Evolutionary conservation across 2,113 vertebrate species (phyloP).

Genomic region (Embiotoca jacksoni): DNA sequence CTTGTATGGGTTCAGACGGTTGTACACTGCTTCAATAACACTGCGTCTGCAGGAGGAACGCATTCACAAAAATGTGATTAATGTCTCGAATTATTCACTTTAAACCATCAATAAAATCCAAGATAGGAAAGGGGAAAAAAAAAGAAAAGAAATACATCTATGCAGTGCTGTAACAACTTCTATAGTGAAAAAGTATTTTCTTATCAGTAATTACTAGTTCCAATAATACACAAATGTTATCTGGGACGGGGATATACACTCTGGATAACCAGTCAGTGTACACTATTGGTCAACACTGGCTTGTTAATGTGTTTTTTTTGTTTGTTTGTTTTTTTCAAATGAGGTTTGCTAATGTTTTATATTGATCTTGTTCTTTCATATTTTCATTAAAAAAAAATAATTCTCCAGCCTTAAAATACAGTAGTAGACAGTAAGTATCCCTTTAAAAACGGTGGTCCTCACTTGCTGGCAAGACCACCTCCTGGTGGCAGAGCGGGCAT

Average conservation of each 20-base stretch:
- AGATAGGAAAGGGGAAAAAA: not conserved
- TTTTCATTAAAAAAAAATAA: too few species aligned
- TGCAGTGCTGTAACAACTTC: too few species aligned
- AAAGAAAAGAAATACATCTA: not conserved
- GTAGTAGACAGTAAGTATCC: not conserved
- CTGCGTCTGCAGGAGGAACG: conserved; percentile 87
- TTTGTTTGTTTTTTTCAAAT: too few species aligned
- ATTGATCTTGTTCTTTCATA: too few species aligned
- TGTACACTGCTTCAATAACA: conserved; percentile 98
- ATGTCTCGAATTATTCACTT: not conserved
- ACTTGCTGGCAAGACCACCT: conserved; percentile 99
- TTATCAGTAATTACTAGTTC: too few species aligned
- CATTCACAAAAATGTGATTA: not conserved
- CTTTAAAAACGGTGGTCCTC: conserved; percentile 47
- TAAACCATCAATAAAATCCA: not conserved
- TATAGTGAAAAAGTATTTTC: too few species aligned
- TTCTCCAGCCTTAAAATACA: not conserved
- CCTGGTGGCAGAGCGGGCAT: conserved; percentile 94
- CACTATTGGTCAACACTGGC: too few species aligned
- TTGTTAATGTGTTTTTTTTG: too few species aligned
- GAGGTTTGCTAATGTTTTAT: too few species aligned
- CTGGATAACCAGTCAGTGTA: too few species aligned
- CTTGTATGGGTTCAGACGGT: conserved; percentile 96
- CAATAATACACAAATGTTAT: too few species aligned
- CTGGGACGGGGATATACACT: too few species aligned